These are phyloP conservation scores for Amphiprion ocellaris DNA, from an alignment of 2,113 vertebrate species.

Conservation along the genomic window DNA sequence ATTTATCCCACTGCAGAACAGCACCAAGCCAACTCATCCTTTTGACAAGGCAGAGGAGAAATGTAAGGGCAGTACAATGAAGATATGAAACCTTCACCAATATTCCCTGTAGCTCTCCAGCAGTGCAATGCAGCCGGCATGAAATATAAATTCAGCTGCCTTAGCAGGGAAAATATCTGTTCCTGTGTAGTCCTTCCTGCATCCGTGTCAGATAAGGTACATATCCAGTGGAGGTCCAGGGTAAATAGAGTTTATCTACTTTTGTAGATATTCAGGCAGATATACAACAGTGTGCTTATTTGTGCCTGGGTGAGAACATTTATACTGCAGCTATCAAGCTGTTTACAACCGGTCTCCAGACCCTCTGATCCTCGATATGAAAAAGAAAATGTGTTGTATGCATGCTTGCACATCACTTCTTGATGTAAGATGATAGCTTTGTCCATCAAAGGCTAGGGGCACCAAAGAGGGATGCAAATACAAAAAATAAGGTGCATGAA, in stretches of 20 bases:
- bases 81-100: constrained; percentile 13
- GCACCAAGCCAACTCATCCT: constrained; percentile 20
- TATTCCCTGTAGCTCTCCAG: constrained; percentile 18
- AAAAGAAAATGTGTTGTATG: too few relatives aligned
- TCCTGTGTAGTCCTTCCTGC: constrained; percentile 4
- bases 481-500: too few relatives aligned
- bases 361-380: too few relatives aligned
- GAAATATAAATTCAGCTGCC: constrained; percentile 33
- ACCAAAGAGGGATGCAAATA: too few relatives aligned
- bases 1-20: constrained; percentile 36
- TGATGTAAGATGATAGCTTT: too few relatives aligned
- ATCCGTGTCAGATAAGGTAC: background rate
- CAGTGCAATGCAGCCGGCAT: constrained; percentile 2
- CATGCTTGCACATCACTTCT: too few relatives aligned
- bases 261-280: background rate
- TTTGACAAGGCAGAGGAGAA: constrained; percentile 17
- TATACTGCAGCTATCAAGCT: too few relatives aligned
- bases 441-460: too few relatives aligned
- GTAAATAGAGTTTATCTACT: constrained; percentile 11
- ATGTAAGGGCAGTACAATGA: constrained; percentile 8
- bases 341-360: too few relatives aligned
- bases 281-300: too few relatives aligned
- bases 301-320: too few relatives aligned
- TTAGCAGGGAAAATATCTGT: constrained; percentile 2
- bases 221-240: background rate